Evolutionary conservation across 1,140 invertebrate species (phyloP), one percentile per base, ranked within the genome.

Genomic region (Plodia interpunctella): DNA sequence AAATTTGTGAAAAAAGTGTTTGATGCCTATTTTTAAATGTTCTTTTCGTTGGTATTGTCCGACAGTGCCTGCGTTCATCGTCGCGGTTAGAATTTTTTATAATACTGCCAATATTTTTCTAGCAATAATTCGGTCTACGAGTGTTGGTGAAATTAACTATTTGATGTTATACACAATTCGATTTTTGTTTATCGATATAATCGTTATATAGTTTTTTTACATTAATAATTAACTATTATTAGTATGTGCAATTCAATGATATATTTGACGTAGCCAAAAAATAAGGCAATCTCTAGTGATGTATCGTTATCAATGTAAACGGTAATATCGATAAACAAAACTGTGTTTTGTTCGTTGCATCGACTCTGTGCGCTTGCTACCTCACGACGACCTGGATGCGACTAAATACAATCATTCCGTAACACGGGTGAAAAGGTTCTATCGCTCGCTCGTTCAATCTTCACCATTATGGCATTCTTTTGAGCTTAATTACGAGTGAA

Each of bases 101-200:
- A 17, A 49, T 32, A 60, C 59, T 60, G 59, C 59, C 59, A 60
- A 60, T 60, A 60, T 60, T 35, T 44, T 20, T 60, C 21, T 59
- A 60, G 59, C 59, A 60, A 60, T 60, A 60, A 60, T 60, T 49
- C 52, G 10, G 35, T 54, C 38, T 44, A 17, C 38, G 38, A 44
- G 15, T 44, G 10, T 10, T 44, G 38, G 38, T 44, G 13, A 17
- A 44, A 3, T 25, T 2, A 25, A 44, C 13, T 44, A 32, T 21
- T 20, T 53, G 20, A 25, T 53, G 51, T 21, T 53, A 28, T 53
- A n/a, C 13, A 3, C 1, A 13, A 15, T 25, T 20, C 5, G 19
- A 13, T n/a, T 53, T 44, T 44, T 44, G 38, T 44, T 44, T 44
- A 44, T 44, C 38, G 38, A 44, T 44, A 15, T 15, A 1, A 11